phyloP scores from a whole-genome alignment of 2,797 vertebrate species.

The Kryptopterus vitreolus region DNA sequence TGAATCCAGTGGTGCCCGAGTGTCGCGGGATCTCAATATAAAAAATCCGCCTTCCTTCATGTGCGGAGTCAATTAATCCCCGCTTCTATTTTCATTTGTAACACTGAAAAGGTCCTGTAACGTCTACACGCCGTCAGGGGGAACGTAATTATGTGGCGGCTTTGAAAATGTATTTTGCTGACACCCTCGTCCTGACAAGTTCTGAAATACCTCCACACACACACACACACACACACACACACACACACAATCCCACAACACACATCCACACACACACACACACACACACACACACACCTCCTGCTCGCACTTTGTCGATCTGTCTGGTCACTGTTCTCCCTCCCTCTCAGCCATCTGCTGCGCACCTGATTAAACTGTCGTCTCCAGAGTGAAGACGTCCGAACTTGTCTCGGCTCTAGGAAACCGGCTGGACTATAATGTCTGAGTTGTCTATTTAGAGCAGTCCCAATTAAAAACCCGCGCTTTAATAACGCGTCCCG shows the following conservation, averaged over 20 bases:
- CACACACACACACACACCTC: background rate
- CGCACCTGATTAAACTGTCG: slow-evolving; percentile 19
- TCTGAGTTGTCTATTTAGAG: slow-evolving; percentile 23
- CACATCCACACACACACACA: background rate
- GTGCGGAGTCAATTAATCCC: background rate
- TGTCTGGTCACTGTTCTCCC: background rate
- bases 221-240: background rate
- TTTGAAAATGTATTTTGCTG: background rate
- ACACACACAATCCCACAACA: background rate
- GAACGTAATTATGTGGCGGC: background rate
- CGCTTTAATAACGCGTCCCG: background rate
- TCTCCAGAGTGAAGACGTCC: slow-evolving; percentile 32
- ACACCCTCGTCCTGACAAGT: too few relatives aligned
- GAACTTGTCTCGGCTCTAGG: slow-evolving; percentile 18
- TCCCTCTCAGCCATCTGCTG: slow-evolving; percentile 14
- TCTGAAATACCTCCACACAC: background rate
- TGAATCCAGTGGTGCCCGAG: slow-evolving; percentile 3
- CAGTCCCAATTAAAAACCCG: background rate
- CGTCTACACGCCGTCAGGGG: too few relatives aligned
- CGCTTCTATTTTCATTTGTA: background rate
- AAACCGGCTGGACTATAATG: background rate
- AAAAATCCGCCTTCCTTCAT: background rate
- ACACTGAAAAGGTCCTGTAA: background rate
- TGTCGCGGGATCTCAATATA: background rate
- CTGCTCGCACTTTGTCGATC: background rate